Conservation (phyloP, 2,113 vertebrate genomes). For the Menura novaehollandiae region DNA sequence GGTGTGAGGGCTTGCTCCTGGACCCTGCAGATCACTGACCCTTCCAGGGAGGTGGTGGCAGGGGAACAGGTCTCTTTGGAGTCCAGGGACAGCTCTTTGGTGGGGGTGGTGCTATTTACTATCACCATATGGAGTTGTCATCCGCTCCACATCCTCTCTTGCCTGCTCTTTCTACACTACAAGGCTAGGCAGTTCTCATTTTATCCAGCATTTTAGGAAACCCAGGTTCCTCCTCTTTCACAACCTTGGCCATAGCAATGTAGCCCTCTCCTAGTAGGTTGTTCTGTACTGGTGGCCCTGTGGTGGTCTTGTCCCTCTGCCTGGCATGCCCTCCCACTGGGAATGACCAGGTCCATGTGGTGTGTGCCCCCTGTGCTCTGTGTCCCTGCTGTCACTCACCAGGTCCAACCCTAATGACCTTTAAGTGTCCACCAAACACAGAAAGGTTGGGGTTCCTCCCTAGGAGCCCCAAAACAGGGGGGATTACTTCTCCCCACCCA, state of each 20-base stretch:
- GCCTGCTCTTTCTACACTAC: background rate
- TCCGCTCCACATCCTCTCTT: background rate
- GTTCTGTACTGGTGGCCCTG: background rate
- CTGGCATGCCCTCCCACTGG: background rate
- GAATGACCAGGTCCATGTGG: accelerated
- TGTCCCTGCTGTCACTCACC: background rate
- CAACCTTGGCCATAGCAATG: background rate
- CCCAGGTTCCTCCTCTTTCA: background rate
- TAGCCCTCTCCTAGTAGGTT: background rate
- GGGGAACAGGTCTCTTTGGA: background rate
- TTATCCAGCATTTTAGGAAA: background rate
- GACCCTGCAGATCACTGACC: background rate
- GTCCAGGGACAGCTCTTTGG: background rate
- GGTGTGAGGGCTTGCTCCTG: background rate
- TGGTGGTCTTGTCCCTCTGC: background rate
- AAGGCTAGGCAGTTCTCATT: background rate
- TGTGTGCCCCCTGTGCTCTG: background rate
- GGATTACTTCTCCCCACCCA: background rate
- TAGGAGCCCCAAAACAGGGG: background rate
- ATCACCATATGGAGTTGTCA: accelerated
- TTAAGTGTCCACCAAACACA: accelerated
- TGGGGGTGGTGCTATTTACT: background rate
- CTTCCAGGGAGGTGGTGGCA: background rate
- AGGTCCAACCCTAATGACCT: background rate
- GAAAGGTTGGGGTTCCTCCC: background rate